These are phyloP conservation scores for Echinometra lucunter DNA, from an alignment of 53 echinoderm and acorn worm genomes.

Conservation along the genomic window DNA sequence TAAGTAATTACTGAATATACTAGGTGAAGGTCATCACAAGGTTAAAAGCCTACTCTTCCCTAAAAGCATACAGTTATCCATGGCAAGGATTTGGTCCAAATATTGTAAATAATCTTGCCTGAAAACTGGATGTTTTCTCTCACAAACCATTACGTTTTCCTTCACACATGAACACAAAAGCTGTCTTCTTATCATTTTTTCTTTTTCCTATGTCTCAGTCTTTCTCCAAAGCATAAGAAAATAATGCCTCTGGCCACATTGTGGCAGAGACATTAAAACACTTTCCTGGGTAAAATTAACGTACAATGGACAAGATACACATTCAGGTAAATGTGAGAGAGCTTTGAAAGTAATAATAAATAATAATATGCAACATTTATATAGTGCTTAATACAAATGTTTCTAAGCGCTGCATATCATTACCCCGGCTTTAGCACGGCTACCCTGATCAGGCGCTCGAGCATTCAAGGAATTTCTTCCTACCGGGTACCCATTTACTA, in stretches of 20 bases:
- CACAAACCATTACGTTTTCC: neutral
- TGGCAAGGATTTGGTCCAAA: slow-evolving; percentile 41
- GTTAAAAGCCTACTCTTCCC: neutral
- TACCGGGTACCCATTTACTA: too few relatives aligned
- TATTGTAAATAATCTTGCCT: neutral
- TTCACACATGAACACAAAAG: neutral
- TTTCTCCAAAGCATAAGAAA: neutral
- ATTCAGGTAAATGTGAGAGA: neutral
- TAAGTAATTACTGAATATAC: neutral
- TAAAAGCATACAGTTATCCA: slow-evolving; percentile 13
- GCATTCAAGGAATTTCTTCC: too few relatives aligned
- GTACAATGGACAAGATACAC: neutral
- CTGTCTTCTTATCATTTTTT: neutral
- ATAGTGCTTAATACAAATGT: too few relatives aligned
- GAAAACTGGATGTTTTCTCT: neutral
- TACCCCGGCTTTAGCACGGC: too few relatives aligned
- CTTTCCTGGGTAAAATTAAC: neutral
- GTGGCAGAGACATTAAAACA: too few relatives aligned
- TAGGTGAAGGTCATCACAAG: neutral
- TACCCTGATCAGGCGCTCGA: too few relatives aligned
- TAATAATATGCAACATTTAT: too few relatives aligned
- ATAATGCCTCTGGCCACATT: too few relatives aligned
- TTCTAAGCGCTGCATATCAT: too few relatives aligned
- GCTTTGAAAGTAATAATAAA: neutral
- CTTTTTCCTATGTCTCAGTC: too few relatives aligned